Conservation (phyloP, 64 coral and sea anemone genomes). For the Trachythela sp. region DNA sequence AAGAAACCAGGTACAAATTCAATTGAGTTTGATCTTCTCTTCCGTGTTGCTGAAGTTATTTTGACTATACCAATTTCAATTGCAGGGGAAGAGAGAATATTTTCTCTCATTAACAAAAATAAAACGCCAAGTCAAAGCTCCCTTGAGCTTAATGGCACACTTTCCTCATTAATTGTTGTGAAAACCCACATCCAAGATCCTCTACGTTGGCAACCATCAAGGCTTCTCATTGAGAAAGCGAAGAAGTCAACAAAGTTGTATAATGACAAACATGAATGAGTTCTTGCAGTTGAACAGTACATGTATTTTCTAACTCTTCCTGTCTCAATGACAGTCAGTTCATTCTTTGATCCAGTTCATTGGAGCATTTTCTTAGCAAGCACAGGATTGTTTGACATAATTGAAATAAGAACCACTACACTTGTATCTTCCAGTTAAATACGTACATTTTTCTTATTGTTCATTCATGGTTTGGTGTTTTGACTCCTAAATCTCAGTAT, state of each 20-base stretch:
- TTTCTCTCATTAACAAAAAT: constrained; percentile 58
- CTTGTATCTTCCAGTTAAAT: not conserved
- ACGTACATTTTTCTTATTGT: not conserved
- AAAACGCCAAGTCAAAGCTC: constrained; percentile 28
- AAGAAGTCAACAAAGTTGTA: not conserved
- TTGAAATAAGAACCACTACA: not conserved
- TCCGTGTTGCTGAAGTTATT: constrained; percentile 23
- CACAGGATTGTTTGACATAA: not conserved
- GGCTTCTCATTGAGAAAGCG: not conserved
- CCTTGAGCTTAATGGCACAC: not conserved
- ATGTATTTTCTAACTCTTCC: not conserved
- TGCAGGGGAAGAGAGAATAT: constrained; percentile 50
- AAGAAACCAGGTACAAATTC: constrained; percentile 27
- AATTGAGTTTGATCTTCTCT: not conserved
- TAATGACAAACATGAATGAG: not conserved
- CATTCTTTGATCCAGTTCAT: not conserved
- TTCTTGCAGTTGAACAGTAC: not conserved
- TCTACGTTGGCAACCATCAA: not conserved
- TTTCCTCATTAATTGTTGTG: not conserved
- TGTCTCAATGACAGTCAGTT: not conserved
- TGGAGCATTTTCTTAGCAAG: not conserved
- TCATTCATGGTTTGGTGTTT: not conserved
- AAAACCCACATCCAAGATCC: not conserved
- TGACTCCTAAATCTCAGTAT: not conserved
- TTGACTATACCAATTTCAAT: constrained; percentile 52